phyloP scores from a whole-genome alignment of 2,888 invertebrate genomes.

The Heliconius ethilla region DNA sequence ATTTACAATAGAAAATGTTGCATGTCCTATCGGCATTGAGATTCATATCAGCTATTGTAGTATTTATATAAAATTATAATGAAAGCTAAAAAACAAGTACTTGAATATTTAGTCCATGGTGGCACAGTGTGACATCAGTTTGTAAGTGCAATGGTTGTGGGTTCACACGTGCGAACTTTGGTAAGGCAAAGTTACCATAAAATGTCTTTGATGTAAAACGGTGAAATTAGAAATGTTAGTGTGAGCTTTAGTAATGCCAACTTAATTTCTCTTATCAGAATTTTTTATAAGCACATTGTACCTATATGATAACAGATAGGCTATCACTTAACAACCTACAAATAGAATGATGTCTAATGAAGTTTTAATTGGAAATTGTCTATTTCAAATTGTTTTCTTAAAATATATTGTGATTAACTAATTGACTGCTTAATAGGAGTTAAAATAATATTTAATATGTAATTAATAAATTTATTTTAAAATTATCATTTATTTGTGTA shows the following conservation, averaged over 20 bases:
- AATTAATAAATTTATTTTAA: neutral
- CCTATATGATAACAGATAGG: neutral
- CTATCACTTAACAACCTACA: neutral
- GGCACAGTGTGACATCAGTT: neutral
- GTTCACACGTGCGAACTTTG: neutral
- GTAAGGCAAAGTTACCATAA: neutral
- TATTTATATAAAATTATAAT: neutral
- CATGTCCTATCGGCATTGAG: constrained; percentile 37
- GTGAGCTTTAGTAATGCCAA: neutral
- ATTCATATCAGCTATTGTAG: constrained; percentile 7
- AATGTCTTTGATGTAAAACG: neutral
- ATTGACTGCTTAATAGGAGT: neutral
- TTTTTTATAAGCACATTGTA: neutral
- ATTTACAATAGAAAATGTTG: constrained; percentile 30
- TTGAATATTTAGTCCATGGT: neutral
- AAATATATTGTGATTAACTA: neutral
- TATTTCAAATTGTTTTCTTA: constrained; percentile 1
- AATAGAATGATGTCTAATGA: neutral
- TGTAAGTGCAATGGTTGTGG: too few species aligned
- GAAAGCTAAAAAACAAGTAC: neutral
- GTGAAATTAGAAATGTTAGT: neutral
- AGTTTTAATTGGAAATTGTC: neutral
- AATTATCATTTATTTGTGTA: neutral
- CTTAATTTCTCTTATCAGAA: neutral
- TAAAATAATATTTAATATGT: neutral